Base-by-base conservation (phyloP, 1,140 invertebrate genomes). In the Dufourea novaeangliae region DNA sequence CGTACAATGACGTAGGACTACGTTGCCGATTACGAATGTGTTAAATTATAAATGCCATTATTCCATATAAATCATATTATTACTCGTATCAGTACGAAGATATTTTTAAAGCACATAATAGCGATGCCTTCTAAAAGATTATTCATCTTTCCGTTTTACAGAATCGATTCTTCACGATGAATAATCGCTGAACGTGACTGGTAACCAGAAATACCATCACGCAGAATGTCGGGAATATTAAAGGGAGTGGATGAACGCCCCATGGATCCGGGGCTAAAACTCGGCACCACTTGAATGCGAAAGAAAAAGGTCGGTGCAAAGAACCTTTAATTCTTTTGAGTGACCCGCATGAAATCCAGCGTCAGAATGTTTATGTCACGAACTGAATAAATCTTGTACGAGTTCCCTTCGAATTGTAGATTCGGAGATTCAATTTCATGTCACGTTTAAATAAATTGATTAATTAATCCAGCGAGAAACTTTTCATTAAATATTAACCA, bases 251-350 rank as follows among this genome's bases (percentile, higher is more conserved):
- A 83, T 71, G 72, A 76, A 67, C 76, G 80, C 66, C 73, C 77
- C 76, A 75, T 76, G 61, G 72, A 70, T n/a, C 80, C 69, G 52
- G 72, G 84, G 64, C 77, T 76, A 27, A 80, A 80, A 61, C 29
- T 78, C 59, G 77, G 68, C 66, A 61, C 84, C 44, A 86, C 84
- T 85, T 85, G 84, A 86, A 85, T 75, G 80, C 59, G 52, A 71
- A 64, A 67, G 72, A 69, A 67, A 44, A 78, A 78, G 73, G 68
- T 78, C 17, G 20, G 72, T 54, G 41, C 34, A 39, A 37, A 20
- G 50, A 66, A 61, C 59, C 29, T 44, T 70, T 37, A 29, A 27
- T 34, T 25, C 32, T 17, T 2, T 44, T 20, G 64, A 52, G 44
- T 63, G 56, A 59, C 22, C 25, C 29, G n/a, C 25, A 56, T 56